phyloP scores from a whole-genome alignment of 2,888 invertebrate genomes.

The Dendrolimus pini region DNA sequence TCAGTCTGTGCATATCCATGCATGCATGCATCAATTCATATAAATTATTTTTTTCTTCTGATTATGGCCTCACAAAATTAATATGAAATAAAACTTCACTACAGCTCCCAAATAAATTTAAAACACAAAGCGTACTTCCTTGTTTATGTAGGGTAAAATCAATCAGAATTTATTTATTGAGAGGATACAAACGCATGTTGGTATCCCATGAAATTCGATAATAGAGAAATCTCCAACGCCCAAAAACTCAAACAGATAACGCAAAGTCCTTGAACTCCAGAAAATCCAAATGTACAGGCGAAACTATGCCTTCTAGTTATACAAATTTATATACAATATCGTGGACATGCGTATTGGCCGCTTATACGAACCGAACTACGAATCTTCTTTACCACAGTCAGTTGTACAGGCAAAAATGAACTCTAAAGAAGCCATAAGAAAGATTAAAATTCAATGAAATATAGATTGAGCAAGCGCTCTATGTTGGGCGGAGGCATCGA shows the following conservation, averaged over 20 bases:
- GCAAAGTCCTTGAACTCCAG: slow-evolving; percentile 70
- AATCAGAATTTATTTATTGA: background rate
- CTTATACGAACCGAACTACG: slow-evolving; percentile 65
- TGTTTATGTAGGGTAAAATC: background rate
- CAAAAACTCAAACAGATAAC: slow-evolving; percentile 61
- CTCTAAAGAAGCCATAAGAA: slow-evolving; percentile 23
- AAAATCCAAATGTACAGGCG: slow-evolving; percentile 67
- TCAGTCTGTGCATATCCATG: no score
- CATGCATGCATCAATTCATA: no score
- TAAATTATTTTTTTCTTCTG: no score
- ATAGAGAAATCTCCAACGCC: slow-evolving; percentile 32
- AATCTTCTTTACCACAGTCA: slow-evolving; percentile 59
- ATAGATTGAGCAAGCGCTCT: slow-evolving; percentile 65
- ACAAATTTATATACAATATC: slow-evolving; percentile 62
- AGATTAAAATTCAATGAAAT: slow-evolving; percentile 27
- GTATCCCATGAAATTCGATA: slow-evolving; percentile 30
- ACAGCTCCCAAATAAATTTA: background rate
- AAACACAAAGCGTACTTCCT: background rate
- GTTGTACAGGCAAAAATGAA: slow-evolving; percentile 26
- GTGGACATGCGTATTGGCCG: slow-evolving; percentile 76
- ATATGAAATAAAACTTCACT: background rate
- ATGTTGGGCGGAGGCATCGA: slow-evolving; percentile 74
- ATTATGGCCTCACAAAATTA: no score
- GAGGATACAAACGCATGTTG: slow-evolving; percentile 14
- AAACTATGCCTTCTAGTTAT: slow-evolving; percentile 61